Base-by-base conservation (phyloP, 2,113 vertebrate species). In the Perccottus glenii region DNA sequence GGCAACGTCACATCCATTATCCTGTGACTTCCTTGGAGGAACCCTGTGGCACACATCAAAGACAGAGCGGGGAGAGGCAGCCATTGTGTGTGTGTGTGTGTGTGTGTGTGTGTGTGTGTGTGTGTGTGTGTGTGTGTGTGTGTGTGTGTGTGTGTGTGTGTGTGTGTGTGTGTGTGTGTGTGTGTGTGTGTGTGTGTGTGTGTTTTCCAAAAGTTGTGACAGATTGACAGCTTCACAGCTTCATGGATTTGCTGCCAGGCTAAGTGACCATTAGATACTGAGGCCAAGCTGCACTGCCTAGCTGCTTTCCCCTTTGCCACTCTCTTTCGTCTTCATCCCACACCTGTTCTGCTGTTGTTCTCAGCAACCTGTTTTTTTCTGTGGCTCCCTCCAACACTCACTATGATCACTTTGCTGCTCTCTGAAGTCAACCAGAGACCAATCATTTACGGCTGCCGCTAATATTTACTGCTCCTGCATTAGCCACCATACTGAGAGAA, bases 401-500 rank as follows among this genome's bases (percentile, higher is more conserved):
- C 19, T 50, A 43, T 71, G 55, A 70, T 70, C 40, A 15, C 42
- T 60, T 50, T 9, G 5, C 70, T 52, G 66, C 38, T 85, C 51
- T 75, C 82, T 85, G 47, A 72, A 74, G 75, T 83, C 75, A 73
- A 68, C 62, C 47, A 42, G 67, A 78, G 69, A 75, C 71, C 72
- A 81, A 64, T 87, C 78, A 81, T 86, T 84, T 75, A 68, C 47
- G 44, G 67, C 73, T 74, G 75, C 43, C 78, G 67, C 75, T 85
- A 79, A 87, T 80, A 87, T 91, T 82, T 82, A 83, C 73, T 69
- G 71, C 79, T 69, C 78, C 80, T 83, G 75, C 82, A 90, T 92
- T 94, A 94, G 90, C 90, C 91, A 88, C 91, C 87, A 89, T 84
- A 77, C 86, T 91, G 89, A 27, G 88, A 88, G 91, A 86, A 75